Base-by-base conservation (phyloP, 2,113 vertebrate genomes). In the Dipodomys ordii region DNA sequence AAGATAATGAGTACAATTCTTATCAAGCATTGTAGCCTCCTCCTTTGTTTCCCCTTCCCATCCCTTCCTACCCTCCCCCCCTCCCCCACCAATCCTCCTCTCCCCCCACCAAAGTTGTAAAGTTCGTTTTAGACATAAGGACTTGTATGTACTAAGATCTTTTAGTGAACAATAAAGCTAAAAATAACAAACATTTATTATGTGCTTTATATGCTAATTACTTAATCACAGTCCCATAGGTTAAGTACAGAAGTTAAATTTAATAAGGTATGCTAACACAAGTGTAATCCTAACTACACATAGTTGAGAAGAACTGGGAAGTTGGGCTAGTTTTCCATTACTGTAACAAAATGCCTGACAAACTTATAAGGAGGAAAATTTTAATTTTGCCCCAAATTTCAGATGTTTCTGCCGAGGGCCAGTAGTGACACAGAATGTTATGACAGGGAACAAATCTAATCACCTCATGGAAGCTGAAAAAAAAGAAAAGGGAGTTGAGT, bases 111-210 rank as follows among this genome's bases (percentile, higher is more conserved):
- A 39, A 39, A 39, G 39, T 39, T 39, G 39, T 39, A 39, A 39
- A 39, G 39, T 39, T 39, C 39, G 39, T 39, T 39, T 39, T 39
- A 4, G 39, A 39, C 39, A 39, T 39, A 39, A 39, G 39, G 39
- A 39, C 39, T 39, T 39, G 39, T 60, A 72, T 83, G 86, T 65
- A 39, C 57, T 86, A 83, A 88, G 4, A 27, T 90, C 25, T 35
- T 84, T 65, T 77, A 18, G 15, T 81, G 73, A 90, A 71, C 78
- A 94, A 60, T 88, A 86, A 90, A 94, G 85, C 80, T 60, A 91
- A 69, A 60, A 57, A 64, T 69, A 53, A 28, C 65, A 92, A 77
- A 73, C n/a, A 81, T 65, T 88, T 72, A 82, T 69, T 74, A 53
- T 22, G 4, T 80, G 25, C 60, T 69, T 62, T 85, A 22, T 39